Evolutionary conservation across 2,113 vertebrate genomes (phyloP), one percentile per base, ranked within the genome.

Genomic region (Platichthys flesus): DNA sequence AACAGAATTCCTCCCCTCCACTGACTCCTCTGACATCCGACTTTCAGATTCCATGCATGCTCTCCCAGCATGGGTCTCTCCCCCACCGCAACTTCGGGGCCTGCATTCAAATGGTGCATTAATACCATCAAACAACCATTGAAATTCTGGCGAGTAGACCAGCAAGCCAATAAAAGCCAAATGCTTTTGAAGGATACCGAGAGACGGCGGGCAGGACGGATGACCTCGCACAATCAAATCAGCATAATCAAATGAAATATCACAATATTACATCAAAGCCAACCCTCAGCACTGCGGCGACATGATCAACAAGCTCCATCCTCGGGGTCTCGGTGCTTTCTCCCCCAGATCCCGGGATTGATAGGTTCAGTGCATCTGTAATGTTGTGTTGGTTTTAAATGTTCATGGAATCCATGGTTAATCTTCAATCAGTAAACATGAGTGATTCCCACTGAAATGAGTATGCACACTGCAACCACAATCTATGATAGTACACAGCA

Each of bases 81-180:
- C 78, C 24, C 55, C 24, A 24, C 24, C 92, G 15, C 90, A 71
- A 95, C 94, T 93, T 63, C 67, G 20, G 90, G 90, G 82, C 93
- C 91, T 94, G 92, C 92, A 96, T 96, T 96, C 82, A 91, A 95
- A 95, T 92, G 84, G 83, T 91, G 95, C 88, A 93, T 90, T 96
- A 96, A 96, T 96, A 93, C 94, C 95, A 96, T 95, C 96, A 97
- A 96, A 96, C 94, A 84, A 90, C 91, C 93, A 96, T 96, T 97
- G 95, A 95, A 94, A 97, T 97, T 97, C 96, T 94, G 93, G 93
- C 82, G 89, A 94, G 94, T 91, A 90, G 91, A 92, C 90, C 40
- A 89, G 85, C 93, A 76, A 93, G 95, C 94, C 95, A 96, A 97
- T 96, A 96, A 96, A 45, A 95, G 95, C 90, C 93, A 95, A 95